Evolutionary conservation across 2,888 invertebrate genomes (phyloP).

Genomic region (Mesochorus sp.): DNA sequence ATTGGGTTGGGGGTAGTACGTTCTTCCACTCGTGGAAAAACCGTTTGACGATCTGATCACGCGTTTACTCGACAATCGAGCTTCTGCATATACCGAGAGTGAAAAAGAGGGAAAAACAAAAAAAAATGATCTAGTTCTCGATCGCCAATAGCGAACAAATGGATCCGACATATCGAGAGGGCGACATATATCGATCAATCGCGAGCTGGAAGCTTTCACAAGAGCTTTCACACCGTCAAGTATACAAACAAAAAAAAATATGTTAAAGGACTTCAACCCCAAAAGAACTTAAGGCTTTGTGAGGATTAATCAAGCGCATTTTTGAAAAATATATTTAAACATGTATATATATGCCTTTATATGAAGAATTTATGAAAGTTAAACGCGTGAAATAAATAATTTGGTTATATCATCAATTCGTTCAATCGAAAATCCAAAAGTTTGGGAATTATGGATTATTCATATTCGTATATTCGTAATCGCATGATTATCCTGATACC

Average conservation of each 20-base stretch:
- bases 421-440: too few relatives aligned
- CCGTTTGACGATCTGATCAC: constrained; percentile 9
- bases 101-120: neutral
- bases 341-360: too few relatives aligned
- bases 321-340: too few relatives aligned
- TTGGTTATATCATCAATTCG: too few relatives aligned
- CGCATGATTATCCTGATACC: neutral
- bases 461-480: neutral
- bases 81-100: neutral
- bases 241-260: too few relatives aligned
- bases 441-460: too few relatives aligned
- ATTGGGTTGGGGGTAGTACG: neutral
- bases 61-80: neutral
- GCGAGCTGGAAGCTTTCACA: constrained; percentile 7
- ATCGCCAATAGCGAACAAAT: constrained; percentile 9
- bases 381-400: too few relatives aligned
- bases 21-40: constrained; percentile 25
- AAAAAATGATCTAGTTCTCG: constrained; percentile 4
- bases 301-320: too few relatives aligned
- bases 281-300: too few relatives aligned
- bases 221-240: neutral
- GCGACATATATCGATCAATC: constrained; percentile 25
- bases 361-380: too few relatives aligned
- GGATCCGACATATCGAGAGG: constrained; percentile 17
- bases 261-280: too few relatives aligned